A percentile compares a stretch with the other conserved stretches of the same genome.
phyloP scores from a whole-genome alignment of 2,888 invertebrate genomes.

The Parelbella ahira region DNA sequence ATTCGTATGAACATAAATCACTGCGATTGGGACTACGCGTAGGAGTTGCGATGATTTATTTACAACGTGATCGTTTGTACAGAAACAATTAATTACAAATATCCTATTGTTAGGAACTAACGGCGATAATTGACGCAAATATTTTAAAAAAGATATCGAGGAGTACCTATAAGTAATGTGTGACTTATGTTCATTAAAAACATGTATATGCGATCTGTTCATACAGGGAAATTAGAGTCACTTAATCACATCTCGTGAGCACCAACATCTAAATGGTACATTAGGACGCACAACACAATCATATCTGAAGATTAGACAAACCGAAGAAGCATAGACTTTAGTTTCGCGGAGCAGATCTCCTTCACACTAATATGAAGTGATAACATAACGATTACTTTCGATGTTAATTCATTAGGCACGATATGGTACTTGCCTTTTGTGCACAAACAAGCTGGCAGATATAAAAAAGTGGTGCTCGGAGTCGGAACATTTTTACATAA shows the following conservation, averaged over 20 bases:
- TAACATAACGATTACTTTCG: constrained; percentile 19
- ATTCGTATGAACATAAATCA: constrained; percentile 17
- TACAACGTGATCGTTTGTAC: background rate
- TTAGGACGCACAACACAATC: constrained; percentile 31
- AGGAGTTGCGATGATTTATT: no score
- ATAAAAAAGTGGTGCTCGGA: no score
- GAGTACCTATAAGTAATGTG: background rate
- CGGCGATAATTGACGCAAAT: constrained; percentile 15
- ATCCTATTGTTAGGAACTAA: constrained; percentile 19
- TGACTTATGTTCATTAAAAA: constrained; percentile 12
- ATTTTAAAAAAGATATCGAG: background rate
- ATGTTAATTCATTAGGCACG: no score
- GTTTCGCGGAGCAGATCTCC: constrained; percentile 34
- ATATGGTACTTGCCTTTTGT: no score
- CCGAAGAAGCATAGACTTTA: constrained; percentile 42
- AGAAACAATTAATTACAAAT: no score
- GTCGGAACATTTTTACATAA: no score
- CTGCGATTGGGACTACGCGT: no score
- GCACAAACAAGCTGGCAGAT: no score
- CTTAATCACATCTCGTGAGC: constrained; percentile 60
- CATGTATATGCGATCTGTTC: constrained; percentile 3
- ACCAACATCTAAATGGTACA: constrained; percentile 52
- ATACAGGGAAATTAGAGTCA: constrained; percentile 50
- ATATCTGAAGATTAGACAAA: constrained; percentile 41
- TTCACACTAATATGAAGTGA: constrained; percentile 24